phyloP scores from a whole-genome alignment of 2,113 vertebrate genomes.

The Struthio camelus region DNA sequence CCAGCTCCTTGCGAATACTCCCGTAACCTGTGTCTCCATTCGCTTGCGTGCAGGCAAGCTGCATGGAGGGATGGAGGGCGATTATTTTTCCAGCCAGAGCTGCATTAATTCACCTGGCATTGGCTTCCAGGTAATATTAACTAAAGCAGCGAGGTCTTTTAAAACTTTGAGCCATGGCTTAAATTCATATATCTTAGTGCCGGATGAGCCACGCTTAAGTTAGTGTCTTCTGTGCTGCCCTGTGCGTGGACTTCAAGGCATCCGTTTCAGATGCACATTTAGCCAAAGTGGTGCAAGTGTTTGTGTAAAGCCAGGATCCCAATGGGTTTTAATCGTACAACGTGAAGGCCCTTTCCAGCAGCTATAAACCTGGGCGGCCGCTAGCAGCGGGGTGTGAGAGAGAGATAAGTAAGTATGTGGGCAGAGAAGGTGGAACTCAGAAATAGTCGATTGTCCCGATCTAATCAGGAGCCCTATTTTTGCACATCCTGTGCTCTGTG shows the following conservation, averaged over 20 bases:
- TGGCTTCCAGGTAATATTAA: neutral
- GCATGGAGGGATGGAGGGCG: accelerated
- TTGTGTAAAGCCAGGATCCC: neutral
- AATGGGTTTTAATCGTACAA: neutral
- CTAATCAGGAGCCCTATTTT: slow-evolving; percentile 53
- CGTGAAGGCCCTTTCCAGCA: neutral
- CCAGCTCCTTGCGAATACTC: neutral
- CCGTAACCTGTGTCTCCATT: accelerated
- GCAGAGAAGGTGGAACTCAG: neutral
- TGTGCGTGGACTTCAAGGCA: too few species aligned
- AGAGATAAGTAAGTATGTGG: neutral
- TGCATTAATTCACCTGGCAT: neutral
- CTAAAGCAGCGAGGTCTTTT: neutral
- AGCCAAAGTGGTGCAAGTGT: neutral
- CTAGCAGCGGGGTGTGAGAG: neutral
- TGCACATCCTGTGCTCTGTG: slow-evolving; percentile 37
- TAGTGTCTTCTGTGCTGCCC: too few species aligned
- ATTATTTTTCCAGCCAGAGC: neutral
- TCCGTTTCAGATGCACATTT: accelerated
- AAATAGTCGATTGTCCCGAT: neutral
- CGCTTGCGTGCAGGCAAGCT: neutral
- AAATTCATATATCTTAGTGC: accelerated
- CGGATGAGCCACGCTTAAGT: neutral
- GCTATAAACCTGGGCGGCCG: neutral
- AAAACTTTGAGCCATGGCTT: neutral